phyloP scores from a whole-genome alignment of 2,888 invertebrate species.

The Oscheius sp. region DNA sequence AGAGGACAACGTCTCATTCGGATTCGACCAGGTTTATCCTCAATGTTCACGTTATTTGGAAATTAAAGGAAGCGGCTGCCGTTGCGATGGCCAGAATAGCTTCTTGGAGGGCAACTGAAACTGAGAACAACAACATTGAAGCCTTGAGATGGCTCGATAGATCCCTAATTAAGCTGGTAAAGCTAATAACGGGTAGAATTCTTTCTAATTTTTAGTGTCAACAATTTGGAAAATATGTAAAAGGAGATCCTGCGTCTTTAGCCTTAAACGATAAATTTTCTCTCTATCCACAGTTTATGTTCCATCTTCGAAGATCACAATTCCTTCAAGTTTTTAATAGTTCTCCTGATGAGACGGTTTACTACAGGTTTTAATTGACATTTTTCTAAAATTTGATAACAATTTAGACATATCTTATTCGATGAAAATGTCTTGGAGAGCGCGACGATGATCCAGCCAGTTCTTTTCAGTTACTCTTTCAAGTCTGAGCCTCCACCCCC shows the following conservation, averaged over 20 bases:
- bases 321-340: constrained; percentile 97
- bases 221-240: constrained; percentile 97
- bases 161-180: constrained; percentile 86
- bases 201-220: constrained; percentile 83
- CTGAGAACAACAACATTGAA: constrained; percentile 87
- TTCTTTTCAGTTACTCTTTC: constrained; percentile 97
- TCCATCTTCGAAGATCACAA: constrained; percentile 94
- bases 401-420: constrained; percentile 88
- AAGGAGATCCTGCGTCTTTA: constrained; percentile 96
- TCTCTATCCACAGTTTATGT: constrained; percentile 99
- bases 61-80: constrained; percentile 96
- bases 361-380: constrained; percentile 79
- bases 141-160: constrained; percentile 97
- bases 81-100: constrained; percentile 96
- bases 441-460: constrained; percentile 98
- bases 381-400: constrained; percentile 65
- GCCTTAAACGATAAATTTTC: constrained; percentile 94
- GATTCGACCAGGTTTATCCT: constrained; percentile 72
- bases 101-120: constrained; percentile 83
- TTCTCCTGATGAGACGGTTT: constrained; percentile 98
- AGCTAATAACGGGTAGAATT: not conserved
- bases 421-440: constrained; percentile 96
- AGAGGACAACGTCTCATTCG: constrained; percentile 73
- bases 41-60: constrained; percentile 76
- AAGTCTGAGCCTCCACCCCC: constrained; percentile 73